A percentile compares a stretch with the other conserved stretches of the same genome.
Evolutionary conservation across 30 jellyfish, hydroid and myxozoan genomes (phyloP).

Genomic region (Rhopilema esculentum): DNA sequence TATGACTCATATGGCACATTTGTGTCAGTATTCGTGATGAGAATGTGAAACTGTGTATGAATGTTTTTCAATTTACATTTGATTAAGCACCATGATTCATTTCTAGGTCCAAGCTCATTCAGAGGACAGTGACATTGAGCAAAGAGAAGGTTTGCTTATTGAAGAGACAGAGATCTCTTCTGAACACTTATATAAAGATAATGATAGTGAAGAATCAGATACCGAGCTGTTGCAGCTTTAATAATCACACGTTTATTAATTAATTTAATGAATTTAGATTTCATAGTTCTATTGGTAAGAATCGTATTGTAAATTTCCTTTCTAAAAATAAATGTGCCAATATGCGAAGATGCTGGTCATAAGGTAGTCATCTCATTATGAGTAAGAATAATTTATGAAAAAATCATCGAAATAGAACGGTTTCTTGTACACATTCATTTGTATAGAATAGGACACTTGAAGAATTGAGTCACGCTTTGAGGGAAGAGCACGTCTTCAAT

Average conservation of each 20-base stretch:
- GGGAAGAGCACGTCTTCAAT: too few relatives aligned
- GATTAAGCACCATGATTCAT: too few relatives aligned
- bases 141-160: slow-evolving; percentile 35
- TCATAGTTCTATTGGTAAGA: background rate
- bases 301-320: background rate
- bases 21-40: background rate
- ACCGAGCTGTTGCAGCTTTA: slow-evolving; percentile 30
- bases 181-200: slow-evolving; percentile 23
- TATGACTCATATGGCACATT: background rate
- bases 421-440: too few relatives aligned
- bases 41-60: too few relatives aligned
- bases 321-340: background rate
- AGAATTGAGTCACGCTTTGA: too few relatives aligned
- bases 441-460: too few relatives aligned
- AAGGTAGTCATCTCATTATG: too few relatives aligned
- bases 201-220: slow-evolving; percentile 38
- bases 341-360: too few relatives aligned
- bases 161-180: slow-evolving; percentile 14
- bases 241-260: background rate
- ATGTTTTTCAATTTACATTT: too few relatives aligned
- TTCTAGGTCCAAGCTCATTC: background rate
- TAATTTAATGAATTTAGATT: background rate
- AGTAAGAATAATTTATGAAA: too few relatives aligned
- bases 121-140: slow-evolving; percentile 35
- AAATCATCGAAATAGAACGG: too few relatives aligned